These are phyloP conservation scores for Leptopilina drosophilae DNA, from an alignment of 2,888 invertebrate species.

Conservation along the genomic window DNA sequence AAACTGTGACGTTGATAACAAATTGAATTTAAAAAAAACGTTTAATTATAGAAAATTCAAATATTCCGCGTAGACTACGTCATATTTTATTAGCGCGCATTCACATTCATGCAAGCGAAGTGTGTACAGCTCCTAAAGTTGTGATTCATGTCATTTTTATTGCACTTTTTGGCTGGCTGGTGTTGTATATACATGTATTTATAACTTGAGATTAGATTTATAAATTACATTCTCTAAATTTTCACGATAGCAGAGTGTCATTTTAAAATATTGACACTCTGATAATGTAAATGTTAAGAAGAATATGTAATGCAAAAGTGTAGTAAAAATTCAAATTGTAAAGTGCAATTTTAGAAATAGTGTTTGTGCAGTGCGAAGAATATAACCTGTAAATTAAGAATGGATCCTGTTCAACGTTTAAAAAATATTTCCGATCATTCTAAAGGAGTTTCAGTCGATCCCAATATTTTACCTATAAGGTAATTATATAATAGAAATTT, in stretches of 20 bases:
- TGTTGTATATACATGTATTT: too few species aligned
- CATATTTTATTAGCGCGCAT: too few species aligned
- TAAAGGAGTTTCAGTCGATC: constrained; percentile 85
- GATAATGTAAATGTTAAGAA: neutral
- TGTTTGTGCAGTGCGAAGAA: constrained; percentile 3
- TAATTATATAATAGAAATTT: constrained; percentile 74
- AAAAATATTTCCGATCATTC: constrained; percentile 84
- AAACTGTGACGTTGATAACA: too few species aligned
- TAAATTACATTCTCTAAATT: constrained; percentile 1
- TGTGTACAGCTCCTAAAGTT: too few species aligned
- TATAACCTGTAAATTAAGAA: constrained; percentile 59
- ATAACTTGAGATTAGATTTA: too few species aligned
- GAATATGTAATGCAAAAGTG: constrained; percentile 9
- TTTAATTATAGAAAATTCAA: too few species aligned
- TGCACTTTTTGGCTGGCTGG: too few species aligned
- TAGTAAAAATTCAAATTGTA: constrained; percentile 8
- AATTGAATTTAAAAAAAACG: too few species aligned
- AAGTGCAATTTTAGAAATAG: neutral
- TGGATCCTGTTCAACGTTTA: constrained; percentile 82
- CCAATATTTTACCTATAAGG: constrained; percentile 86
- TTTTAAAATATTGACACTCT: constrained; percentile 35
- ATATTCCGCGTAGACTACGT: too few species aligned
- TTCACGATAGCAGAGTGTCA: neutral
- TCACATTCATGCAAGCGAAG: too few species aligned
- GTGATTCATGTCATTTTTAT: too few species aligned